These are phyloP conservation scores for Drosophila sordidula DNA, from an alignment of 2,888 invertebrate genomes.

Conservation along the genomic window DNA sequence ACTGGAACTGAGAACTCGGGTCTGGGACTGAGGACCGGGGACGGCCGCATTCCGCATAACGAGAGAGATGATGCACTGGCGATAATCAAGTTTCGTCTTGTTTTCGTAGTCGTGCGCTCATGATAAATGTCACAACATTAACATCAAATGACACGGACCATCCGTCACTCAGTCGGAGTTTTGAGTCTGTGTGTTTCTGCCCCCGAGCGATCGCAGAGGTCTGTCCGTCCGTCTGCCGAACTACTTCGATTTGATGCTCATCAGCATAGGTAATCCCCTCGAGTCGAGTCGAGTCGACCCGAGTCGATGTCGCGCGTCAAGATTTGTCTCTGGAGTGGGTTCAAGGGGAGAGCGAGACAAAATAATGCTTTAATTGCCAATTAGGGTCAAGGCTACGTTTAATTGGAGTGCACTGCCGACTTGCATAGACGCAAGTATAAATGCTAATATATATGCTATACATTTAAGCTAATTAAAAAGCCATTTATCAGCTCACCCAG, in stretches of 20 bases:
- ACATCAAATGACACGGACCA: conserved; percentile 85
- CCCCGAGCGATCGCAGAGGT: conserved; percentile 65
- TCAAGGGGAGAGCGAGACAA: conserved; percentile 43
- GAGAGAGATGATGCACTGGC: conserved; percentile 76
- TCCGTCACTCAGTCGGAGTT: conserved; percentile 84
- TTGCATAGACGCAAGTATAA: conserved; percentile 32
- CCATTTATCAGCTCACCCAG: conserved; percentile 70
- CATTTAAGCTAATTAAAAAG: conserved; percentile 70
- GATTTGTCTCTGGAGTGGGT: conserved; percentile 54
- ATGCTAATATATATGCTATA: conserved; percentile 23
- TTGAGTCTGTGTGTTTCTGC: conserved; percentile 42
- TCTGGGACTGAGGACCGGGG: conserved; percentile 34
- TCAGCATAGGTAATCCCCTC: conserved; percentile 64
- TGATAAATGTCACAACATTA: conserved; percentile 85
- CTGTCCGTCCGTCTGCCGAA: conserved; percentile 40
- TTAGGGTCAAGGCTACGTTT: conserved; percentile 72
- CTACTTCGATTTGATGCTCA: conserved; percentile 75
- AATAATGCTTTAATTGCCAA: conserved; percentile 65
- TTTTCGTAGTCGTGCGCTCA: conserved; percentile 79
- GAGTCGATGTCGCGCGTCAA: conserved; percentile 42
- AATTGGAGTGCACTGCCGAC: conserved; percentile 54
- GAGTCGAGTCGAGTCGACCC: conserved; percentile 46
- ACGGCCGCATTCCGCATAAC: conserved; percentile 65
- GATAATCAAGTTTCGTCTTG: conserved; percentile 80
- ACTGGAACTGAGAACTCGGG: conserved; percentile 21